phyloP scores from a whole-genome alignment of 1,140 invertebrate genomes.

The Drosophila neocordata region DNA sequence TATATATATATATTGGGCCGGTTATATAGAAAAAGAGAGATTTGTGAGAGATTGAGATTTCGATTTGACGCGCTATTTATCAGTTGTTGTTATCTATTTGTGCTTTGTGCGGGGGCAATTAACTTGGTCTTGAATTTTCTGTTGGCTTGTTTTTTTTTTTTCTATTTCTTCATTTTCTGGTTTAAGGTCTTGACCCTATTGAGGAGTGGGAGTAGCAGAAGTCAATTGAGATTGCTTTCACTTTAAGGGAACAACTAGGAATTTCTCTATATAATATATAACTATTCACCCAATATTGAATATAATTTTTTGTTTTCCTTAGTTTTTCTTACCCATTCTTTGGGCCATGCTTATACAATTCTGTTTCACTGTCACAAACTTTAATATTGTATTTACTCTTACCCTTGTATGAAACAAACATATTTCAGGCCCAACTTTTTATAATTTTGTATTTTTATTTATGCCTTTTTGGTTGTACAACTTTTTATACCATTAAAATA shows the following conservation, averaged over 20 bases:
- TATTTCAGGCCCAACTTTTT: conserved; percentile 3
- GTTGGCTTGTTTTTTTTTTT: conserved; percentile 19
- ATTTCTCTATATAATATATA: no score
- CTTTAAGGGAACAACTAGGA: not conserved
- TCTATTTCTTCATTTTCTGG: not conserved
- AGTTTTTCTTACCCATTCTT: not conserved
- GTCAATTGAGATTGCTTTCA: conserved; percentile 7
- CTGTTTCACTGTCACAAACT: not conserved
- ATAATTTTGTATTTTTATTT: not conserved
- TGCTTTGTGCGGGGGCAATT: conserved; percentile 54
- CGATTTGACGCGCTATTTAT: conserved; percentile 74
- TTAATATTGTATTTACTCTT: conserved; percentile 1
- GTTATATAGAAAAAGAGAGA: conserved; percentile 21
- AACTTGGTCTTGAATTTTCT: conserved; percentile 59
- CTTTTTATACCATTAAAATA: conserved; percentile 7
- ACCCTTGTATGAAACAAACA: not conserved
- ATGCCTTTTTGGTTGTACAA: not conserved
- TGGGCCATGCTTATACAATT: not conserved
- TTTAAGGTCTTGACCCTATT: conserved; percentile 29
- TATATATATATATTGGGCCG: no score
- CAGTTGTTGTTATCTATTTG: conserved; percentile 74
- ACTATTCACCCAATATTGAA: no score
- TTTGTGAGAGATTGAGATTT: conserved; percentile 46
- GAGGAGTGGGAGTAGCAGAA: conserved; percentile 20
- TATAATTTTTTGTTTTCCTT: no score